A percentile compares a stretch with the other conserved stretches of the same genome.
Evolutionary conservation across 1,140 invertebrate species (phyloP).

Genomic region (Psix sp.): DNA sequence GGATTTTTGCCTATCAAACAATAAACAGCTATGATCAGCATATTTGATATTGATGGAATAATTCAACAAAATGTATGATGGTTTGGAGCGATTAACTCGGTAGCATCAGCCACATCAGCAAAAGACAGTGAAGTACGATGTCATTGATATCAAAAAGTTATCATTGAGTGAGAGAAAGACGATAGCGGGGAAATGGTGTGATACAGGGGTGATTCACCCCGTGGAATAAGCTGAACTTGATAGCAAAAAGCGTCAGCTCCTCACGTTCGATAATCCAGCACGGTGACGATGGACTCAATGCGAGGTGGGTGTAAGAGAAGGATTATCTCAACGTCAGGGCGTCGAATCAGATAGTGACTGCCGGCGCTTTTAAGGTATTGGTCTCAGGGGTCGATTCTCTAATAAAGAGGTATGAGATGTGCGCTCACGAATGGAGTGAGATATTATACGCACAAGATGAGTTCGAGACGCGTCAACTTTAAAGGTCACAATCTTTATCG

Average conservation of each 20-base stretch:
- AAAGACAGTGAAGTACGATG: constrained; percentile 33
- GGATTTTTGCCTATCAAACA: too few species aligned
- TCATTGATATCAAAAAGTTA: constrained; percentile 56
- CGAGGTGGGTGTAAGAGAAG: constrained; percentile 69
- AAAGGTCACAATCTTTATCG: constrained; percentile 52
- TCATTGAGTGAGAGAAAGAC: constrained; percentile 43
- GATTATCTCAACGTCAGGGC: constrained; percentile 67
- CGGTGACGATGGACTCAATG: constrained; percentile 53
- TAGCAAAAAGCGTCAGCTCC: constrained; percentile 64
- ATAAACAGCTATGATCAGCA: too few species aligned
- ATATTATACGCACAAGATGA: constrained; percentile 69
- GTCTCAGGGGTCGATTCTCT: constrained; percentile 57
- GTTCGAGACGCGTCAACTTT: constrained; percentile 36
- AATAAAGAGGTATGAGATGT: constrained; percentile 53
- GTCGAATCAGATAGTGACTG: constrained; percentile 67
- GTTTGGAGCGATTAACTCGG: constrained; percentile 3
- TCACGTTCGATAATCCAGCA: constrained; percentile 61
- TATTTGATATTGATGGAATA: not conserved
- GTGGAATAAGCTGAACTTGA: constrained; percentile 67
- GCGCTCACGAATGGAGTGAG: constrained; percentile 59
- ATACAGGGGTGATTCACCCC: constrained; percentile 61
- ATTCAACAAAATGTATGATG: constrained; percentile 21
- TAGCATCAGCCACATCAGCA: constrained; percentile 18
- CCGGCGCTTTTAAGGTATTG: constrained; percentile 71
- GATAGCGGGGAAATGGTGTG: constrained; percentile 64